These are phyloP conservation scores for Pyrrhosoma nymphula DNA, from an alignment of 2,888 invertebrate genomes.

Conservation along the genomic window DNA sequence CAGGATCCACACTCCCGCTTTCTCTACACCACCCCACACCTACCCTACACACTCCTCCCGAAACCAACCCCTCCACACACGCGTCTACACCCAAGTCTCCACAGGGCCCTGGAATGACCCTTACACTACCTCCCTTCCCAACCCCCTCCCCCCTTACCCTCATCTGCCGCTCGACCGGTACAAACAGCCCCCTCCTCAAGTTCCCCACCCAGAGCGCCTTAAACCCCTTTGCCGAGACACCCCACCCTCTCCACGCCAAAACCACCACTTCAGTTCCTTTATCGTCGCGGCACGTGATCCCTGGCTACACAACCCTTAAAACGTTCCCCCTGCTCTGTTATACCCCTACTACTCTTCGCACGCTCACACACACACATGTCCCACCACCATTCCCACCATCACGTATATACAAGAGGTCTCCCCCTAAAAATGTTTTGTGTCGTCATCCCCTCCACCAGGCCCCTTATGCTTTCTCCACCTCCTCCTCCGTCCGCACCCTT, in stretches of 20 bases:
- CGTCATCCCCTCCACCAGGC: not conserved
- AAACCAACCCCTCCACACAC: not conserved
- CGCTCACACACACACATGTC: not conserved
- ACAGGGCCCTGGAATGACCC: slow-evolving; percentile 11
- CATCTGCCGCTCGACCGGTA: no score
- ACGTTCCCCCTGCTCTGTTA: not conserved
- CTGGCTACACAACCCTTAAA: slow-evolving; percentile 31
- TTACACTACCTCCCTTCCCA: not conserved
- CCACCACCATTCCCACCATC: not conserved
- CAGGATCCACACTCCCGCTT: not conserved
- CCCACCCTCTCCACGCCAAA: slow-evolving; percentile 8
- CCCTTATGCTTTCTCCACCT: not conserved
- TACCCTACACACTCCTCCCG: no score
- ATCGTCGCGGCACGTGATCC: slow-evolving; percentile 55
- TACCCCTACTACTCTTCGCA: not conserved
- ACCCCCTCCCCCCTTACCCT: not conserved
- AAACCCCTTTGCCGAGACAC: not conserved
- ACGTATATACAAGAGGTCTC: not conserved
- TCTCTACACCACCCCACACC: not conserved
- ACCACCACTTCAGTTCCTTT: slow-evolving; percentile 44
- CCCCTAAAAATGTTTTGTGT: not conserved
- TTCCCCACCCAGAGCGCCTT: not conserved
- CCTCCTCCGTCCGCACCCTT: not conserved
- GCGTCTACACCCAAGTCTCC: not conserved
- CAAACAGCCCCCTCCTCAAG: no score